phyloP scores from a whole-genome alignment of 1,140 invertebrate genomes.

The Drosophila nigromelanica region DNA sequence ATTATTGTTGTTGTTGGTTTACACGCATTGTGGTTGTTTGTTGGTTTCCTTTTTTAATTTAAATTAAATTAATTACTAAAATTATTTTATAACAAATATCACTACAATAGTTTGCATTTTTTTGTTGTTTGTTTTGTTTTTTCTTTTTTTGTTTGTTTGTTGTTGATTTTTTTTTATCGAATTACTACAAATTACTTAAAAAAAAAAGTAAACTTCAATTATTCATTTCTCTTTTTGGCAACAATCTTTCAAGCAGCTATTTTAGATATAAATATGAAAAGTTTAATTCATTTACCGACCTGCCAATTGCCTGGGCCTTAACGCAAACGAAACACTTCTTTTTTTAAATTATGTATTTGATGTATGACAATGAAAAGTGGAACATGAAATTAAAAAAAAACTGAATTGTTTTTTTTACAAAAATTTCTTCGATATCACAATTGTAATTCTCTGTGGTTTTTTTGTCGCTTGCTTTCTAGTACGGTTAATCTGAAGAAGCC shows the following conservation, averaged over 20 bases:
- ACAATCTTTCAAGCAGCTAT: conserved; percentile 52
- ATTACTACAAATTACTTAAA: conserved; percentile 65
- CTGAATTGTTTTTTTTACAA: conserved; percentile 2
- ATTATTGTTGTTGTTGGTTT: conserved; percentile 61
- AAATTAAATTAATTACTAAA: conserved; percentile 83
- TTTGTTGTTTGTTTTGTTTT: conserved; percentile 62
- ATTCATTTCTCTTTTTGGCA: conserved; percentile 46
- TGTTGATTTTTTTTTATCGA: conserved; percentile 47
- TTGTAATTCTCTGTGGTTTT: conserved; percentile 18
- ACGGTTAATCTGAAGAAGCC: neutral
- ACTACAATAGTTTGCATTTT: conserved; percentile 83
- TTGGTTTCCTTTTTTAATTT: conserved; percentile 69
- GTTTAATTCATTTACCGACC: conserved; percentile 10
- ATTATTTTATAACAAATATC: conserved; percentile 84
- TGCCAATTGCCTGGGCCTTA: neutral
- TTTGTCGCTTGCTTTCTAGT: conserved; percentile 9
- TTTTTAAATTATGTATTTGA: conserved; percentile 6
- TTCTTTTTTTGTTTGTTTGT: conserved; percentile 40
- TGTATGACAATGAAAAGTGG: conserved; percentile 20
- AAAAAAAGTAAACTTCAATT: conserved; percentile 60
- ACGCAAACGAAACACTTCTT: conserved; percentile 16
- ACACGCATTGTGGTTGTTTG: conserved; percentile 60
- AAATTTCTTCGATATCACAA: conserved; percentile 35
- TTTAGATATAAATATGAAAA: conserved; percentile 16
- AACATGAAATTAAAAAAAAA: conserved; percentile 12